These are phyloP conservation scores for Hippotragus niger DNA, from an alignment of 2,113 vertebrate species.

Conservation along the genomic window DNA sequence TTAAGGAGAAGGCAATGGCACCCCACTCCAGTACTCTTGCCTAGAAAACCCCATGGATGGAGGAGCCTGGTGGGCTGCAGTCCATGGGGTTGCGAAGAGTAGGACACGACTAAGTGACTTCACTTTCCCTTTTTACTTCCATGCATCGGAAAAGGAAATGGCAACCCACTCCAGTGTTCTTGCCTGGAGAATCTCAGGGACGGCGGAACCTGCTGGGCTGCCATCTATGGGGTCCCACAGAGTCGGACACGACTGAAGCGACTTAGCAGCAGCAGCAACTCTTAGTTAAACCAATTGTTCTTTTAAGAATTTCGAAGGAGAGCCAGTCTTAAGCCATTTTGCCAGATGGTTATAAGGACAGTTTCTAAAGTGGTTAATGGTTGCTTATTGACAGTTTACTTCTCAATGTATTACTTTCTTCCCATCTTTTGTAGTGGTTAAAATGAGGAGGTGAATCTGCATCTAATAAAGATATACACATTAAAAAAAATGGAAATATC, in stretches of 20 bases:
- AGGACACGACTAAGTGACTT: too few relatives aligned
- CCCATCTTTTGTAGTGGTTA: rapidly evolving
- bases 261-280: too few relatives aligned
- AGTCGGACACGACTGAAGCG: too few relatives aligned
- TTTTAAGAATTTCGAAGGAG: background rate
- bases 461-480: background rate
- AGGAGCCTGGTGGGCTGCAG: too few relatives aligned
- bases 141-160: too few relatives aligned
- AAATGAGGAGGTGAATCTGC: background rate
- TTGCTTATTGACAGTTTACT: background rate
- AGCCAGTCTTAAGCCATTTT: background rate
- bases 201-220: too few relatives aligned
- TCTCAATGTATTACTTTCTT: background rate
- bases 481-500: background rate
- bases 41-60: too few relatives aligned
- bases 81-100: rapidly evolving
- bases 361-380: background rate
- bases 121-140: too few relatives aligned
- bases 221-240: rapidly evolving
- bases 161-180: too few relatives aligned
- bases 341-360: background rate
- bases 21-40: too few relatives aligned
- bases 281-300: background rate
- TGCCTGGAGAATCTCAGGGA: too few relatives aligned
- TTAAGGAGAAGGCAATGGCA: too few relatives aligned